Base-by-base conservation (phyloP, 2,797 vertebrate species). In the Cheirogaleus major region DNA sequence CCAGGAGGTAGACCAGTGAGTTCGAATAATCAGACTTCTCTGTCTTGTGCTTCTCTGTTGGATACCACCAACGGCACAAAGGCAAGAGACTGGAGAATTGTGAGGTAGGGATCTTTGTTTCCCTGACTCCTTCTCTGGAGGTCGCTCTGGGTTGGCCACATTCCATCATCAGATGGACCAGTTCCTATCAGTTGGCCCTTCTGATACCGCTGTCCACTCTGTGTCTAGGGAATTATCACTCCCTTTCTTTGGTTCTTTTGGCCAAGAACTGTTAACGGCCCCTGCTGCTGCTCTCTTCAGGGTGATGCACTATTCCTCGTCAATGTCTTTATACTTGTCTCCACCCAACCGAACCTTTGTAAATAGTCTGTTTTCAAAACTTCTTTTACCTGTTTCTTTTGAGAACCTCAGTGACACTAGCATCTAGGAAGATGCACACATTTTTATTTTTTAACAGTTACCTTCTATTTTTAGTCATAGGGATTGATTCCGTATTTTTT, bases 201-300 rank as follows among this genome's bases (percentile, higher is more conserved):
- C 15, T 4, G 4, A 18, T 13, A 7, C 7, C 2, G 1, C 22
- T 23, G 23, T 15, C 14, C 27, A 0, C 20, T 14, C 63, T 11
- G 0, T 27, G 9, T 25, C 18, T 15, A 2, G 4, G 32, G 32
- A n/a, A 67, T 27, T 1, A 13, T 45, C 38, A 32, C 20, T 72
- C 15, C 12, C 2, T 48, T 65, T 61, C 57, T 63, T 25, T 72
- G 25, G 35, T 50, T 14, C 2, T 20, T 50, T 17, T 1, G 2
- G 20, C 45, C 23, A 14, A 25, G 65, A 25, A 10, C 10, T 52
- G n/a, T 11, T 32, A 27, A 48, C 30, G 45, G 23, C 25, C 38
- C 15, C 5, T 0, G 5, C 2, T 4, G 2, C 1, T 22, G 30
- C 23, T 45, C 0, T 67, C n/a, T 45, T 18, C 45, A 30, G 0